Evolutionary conservation across 2,888 invertebrate species (phyloP), one percentile per base, ranked within the genome.

Genomic region (Lasioglossum zephyrum): DNA sequence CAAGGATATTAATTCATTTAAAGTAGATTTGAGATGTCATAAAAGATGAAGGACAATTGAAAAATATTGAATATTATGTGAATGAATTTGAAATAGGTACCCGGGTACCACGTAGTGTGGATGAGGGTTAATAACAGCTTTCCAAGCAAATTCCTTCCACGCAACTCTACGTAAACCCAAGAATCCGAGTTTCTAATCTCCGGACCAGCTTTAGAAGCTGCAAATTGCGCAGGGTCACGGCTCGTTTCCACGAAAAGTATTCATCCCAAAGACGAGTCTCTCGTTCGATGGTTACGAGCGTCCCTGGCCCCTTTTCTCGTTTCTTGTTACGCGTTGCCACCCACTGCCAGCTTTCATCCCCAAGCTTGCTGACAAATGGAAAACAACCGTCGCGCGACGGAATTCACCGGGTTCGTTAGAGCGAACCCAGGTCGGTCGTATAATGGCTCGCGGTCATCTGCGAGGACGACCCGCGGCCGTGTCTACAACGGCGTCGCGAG

Each of bases 401-500:
- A 82, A 85, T 53, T 87, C 82, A 73, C 53, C n/a, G 78, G 47
- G 79, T 85, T 80, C 81, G 81, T 82, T 79, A 75, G 82, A 85
- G 75, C 44, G 44, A 44, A n/a, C 47, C 47, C 66, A 4, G n/a
- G 31, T 49, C 49, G 31, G 44, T 47, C 63, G 76, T 82, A 70
- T 84, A 89, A 89, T 80, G 74, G 82, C 80, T 69, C 57, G 81
- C 57, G 81, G 76, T 84, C 82, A 69, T 84, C 70, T 79, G 69
- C 36, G 60, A 70, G 73, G 69, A 39, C 41, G 31, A 47, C 36
- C 22, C 4, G 18, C 66, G 26, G 0, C n/a, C n/a, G 8, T 53
- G 53, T 53, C 57, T n/a, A 11, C 31, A n/a, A n/a, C 31, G 66
- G 31, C 60, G 75, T 63, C 49, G 49, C 69, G 69, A n/a, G 41